Evolutionary conservation across 2,113 vertebrate genomes (phyloP).

Genomic region (Felis chaus): DNA sequence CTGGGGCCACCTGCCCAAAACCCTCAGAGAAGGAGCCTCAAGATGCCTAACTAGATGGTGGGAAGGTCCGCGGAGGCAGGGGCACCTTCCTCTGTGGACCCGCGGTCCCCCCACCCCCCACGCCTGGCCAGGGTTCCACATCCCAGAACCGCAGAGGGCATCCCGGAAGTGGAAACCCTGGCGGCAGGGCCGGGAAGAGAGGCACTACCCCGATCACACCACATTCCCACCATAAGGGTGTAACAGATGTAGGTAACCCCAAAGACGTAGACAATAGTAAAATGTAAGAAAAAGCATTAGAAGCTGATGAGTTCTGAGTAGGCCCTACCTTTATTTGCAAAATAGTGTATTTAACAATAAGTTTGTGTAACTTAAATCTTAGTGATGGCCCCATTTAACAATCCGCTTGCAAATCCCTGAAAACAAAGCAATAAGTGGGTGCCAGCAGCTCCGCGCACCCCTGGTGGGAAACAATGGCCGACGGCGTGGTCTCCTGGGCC

Average conservation of each 20-base stretch:
- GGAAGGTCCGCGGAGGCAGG: background rate
- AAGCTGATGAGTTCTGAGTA: background rate
- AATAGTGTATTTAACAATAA: background rate
- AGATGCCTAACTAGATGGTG: too few relatives aligned
- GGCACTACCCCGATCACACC: fast-evolving
- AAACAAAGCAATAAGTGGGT: too few relatives aligned
- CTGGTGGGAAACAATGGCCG: background rate
- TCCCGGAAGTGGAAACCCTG: background rate
- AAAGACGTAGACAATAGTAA: background rate
- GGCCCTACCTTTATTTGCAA: background rate
- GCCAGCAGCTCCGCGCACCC: background rate
- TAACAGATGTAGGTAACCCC: too few relatives aligned
- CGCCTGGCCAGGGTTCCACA: background rate
- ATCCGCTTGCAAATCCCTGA: background rate
- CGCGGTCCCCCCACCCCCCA: fast-evolving
- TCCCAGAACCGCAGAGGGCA: background rate
- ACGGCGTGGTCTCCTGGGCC: background rate
- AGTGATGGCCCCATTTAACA: background rate
- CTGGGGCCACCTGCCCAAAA: background rate
- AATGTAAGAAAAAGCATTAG: background rate
- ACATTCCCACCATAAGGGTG: fast-evolving
- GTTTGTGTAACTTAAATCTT: background rate
- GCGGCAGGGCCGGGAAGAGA: too few relatives aligned
- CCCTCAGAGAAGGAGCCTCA: background rate
- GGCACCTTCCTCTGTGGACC: too few relatives aligned